These are phyloP conservation scores for Callyntrura sp. DNA, from an alignment of 2,888 invertebrate species.

Conservation along the genomic window DNA sequence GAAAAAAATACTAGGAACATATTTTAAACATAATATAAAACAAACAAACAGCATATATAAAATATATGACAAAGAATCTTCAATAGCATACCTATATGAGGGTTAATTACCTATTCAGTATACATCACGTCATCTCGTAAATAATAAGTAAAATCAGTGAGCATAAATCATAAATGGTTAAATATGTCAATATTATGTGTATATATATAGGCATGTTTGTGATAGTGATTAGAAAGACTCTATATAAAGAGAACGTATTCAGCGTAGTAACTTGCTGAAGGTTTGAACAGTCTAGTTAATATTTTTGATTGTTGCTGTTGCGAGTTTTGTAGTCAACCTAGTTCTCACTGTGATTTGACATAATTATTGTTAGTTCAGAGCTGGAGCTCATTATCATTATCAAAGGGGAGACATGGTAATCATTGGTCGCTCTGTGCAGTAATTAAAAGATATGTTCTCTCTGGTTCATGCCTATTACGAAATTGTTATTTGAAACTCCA, in stretches of 20 bases:
- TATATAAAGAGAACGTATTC: no score
- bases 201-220: constrained; percentile 25
- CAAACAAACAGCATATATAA: background rate
- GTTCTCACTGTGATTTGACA: constrained; percentile 50
- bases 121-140: background rate
- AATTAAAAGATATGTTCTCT: no score
- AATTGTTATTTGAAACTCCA: no score
- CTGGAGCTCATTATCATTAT: no score
- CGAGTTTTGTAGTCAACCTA: constrained; percentile 20
- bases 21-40: background rate
- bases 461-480: no score
- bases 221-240: constrained; percentile 44
- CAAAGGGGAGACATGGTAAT: no score
- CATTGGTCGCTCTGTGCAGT: no score
- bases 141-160: background rate
- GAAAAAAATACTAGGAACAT: background rate
- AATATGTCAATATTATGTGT: no score
- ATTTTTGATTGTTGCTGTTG: constrained; percentile 9
- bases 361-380: background rate
- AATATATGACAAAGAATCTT: background rate
- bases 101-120: background rate
- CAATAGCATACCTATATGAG: background rate
- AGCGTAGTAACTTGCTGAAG: background rate
- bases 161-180: constrained; percentile 18
- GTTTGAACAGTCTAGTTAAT: background rate